Evolutionary conservation across 1,140 invertebrate genomes (phyloP), one percentile per base, ranked within the genome.

Genomic region (Lepidotrigona ventralis): DNA sequence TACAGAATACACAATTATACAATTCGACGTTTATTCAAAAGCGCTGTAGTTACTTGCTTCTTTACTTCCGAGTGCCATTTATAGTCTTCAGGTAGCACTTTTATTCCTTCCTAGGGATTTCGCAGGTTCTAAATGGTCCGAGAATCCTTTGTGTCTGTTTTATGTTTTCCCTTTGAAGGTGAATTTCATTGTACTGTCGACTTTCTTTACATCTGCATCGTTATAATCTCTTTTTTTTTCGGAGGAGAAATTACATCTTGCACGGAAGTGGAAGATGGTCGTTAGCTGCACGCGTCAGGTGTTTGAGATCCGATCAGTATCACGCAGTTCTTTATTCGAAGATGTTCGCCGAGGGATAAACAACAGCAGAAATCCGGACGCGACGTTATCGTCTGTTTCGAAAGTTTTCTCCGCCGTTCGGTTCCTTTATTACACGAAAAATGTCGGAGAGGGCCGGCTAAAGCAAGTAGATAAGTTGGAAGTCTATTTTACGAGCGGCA

Each of bases 401-500:
- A 82, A 82, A 82, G 51, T 81, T 81, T n/a, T 58, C 58, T 60
- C 23, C 14, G 39, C 39, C 53, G 73, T 82, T 70, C 29, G n/a
- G n/a, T 46, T 73, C 69, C 51, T 78, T 83, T 83, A 71, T 83
- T 83, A 78, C 81, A 39, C 74, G 81, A 83, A 78, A 46, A 83
- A 83, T 83, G 71, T 78, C 81, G 81, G 33, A 58, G 54, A 21
- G 66, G 53, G 26, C 6, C 23, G 74, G 66, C 56, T 63, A 77
- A 71, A 68, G 21, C 80, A 53, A 82, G 80, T 82, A 82, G 75
- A 77, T 83, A 78, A 78, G 66, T 83, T 63, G 75, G 29, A 78
- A 83, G 75, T 70, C 75, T 83, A 83, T 83, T 83, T 83, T 83
- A 83, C 81, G 81, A 78, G 81, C 75, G 66, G 81, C 75, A 83